Evolutionary conservation across 2,113 vertebrate genomes (phyloP).

Genomic region (Caretta caretta): DNA sequence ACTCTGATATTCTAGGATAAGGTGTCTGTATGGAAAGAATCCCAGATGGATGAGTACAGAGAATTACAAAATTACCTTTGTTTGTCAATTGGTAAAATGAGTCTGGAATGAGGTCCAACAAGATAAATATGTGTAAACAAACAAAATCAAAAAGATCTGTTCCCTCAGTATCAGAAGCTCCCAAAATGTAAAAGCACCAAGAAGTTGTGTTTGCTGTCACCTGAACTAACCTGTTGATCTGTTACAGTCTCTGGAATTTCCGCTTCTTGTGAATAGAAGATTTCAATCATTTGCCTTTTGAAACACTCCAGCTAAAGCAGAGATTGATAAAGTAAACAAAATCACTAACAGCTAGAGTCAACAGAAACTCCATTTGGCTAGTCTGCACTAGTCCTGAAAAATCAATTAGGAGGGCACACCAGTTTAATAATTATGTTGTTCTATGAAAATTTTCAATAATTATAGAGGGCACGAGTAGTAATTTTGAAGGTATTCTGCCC

Average conservation of each 20-base stretch:
- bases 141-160: background rate
- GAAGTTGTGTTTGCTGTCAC: rapidly evolving
- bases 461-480: background rate
- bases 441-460: too few species aligned
- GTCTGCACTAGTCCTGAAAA: rapidly evolving
- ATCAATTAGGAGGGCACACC: rapidly evolving
- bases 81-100: background rate
- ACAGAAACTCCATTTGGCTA: rapidly evolving
- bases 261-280: slow-evolving; percentile 42
- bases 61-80: background rate
- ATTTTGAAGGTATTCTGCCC: background rate
- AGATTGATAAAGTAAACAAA: background rate
- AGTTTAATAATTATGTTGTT: background rate
- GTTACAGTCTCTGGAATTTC: background rate
- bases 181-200: rapidly evolving
- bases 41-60: background rate
- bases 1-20: background rate
- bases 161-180: background rate
- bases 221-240: slow-evolving; percentile 75
- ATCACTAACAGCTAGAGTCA: background rate
- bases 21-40: background rate
- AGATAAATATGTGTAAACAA: background rate
- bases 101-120: background rate
- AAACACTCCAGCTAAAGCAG: slow-evolving; percentile 77
- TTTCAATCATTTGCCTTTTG: slow-evolving; percentile 69